Base-by-base conservation (phyloP, 2,888 invertebrate species). In the Trachelus iudaicus region DNA sequence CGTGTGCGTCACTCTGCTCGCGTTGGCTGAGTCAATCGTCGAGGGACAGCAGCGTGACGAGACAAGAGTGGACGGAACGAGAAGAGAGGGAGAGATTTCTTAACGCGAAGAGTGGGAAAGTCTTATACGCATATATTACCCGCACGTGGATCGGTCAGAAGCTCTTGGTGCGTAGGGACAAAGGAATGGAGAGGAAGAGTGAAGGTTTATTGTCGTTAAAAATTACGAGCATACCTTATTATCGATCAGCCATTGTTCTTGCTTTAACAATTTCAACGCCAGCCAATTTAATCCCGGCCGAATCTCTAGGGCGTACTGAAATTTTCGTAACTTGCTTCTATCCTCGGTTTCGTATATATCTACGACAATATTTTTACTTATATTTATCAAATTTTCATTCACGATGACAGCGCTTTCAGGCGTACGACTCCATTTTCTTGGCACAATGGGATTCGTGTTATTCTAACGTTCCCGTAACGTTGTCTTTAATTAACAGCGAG, bases 11-110 rank as follows among this genome's bases (percentile, higher is more conserved):
- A 84, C 83, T 56, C 2, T 79, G 69, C 81, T 83, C 80, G 77
- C 78, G 78, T 76, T 73, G 81, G 80, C 79, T 85, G 82, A 82
- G 79, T 84, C 85, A 82, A 83, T 82, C 37, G 34, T 23, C 68
- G 73, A 37, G 34, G 15, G 73, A 34, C 34, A 15, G 13, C 34
- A 34, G 76, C 34, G 69, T 35, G 73, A 76, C 73, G 73, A 56
- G 56, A 56, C 56, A 56, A 56, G 56, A 56, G 23, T 56, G 9
- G 23, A 23, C 23, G 9, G 56, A 56, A 23, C 9, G 23, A 56
- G 23, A 11, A 56, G 56, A 40, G 40, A 56, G 56, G 56, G 56
- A 56, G 9, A 56, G n/a, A n/a, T n/a, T 56, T 56, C 56, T 56
- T 9, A 23, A 23, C 2, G 56, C 9, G 23, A 56, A 23, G 23